Evolutionary conservation across 2,113 vertebrate species (phyloP).

Genomic region (Diphyllodes magnificus): DNA sequence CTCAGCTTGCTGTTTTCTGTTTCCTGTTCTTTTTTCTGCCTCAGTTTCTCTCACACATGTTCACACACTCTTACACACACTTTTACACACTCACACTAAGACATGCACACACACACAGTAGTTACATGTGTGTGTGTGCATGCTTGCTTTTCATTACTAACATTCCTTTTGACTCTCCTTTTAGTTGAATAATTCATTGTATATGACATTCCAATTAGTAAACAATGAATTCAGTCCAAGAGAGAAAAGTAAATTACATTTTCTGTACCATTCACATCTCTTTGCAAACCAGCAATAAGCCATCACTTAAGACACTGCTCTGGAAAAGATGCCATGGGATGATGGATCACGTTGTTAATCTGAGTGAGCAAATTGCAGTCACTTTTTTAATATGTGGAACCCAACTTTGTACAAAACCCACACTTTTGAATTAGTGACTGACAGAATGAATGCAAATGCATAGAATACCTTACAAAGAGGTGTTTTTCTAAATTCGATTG

Average conservation of each 20-base stretch:
- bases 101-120: background rate
- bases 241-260: constrained; percentile 39
- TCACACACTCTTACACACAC: background rate
- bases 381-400: background rate
- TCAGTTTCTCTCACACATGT: background rate
- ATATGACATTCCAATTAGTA: constrained; percentile 52
- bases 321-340: constrained; percentile 9
- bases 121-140: too few species aligned
- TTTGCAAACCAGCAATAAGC: constrained; percentile 28
- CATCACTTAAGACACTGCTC: background rate
- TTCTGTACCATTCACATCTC: background rate
- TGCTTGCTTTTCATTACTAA: background rate
- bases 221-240: constrained; percentile 49
- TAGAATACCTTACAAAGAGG: background rate
- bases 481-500: background rate
- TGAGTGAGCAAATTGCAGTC: constrained; percentile 12
- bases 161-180: background rate
- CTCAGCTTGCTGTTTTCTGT: background rate
- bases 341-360: constrained; percentile 43
- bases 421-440: background rate
- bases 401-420: background rate
- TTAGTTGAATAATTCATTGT: constrained; percentile 30
- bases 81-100: background rate
- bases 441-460: background rate
- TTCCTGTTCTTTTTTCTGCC: background rate